Conservation (phyloP, 2,797 vertebrate species). For the Acipenser ruthenus region DNA sequence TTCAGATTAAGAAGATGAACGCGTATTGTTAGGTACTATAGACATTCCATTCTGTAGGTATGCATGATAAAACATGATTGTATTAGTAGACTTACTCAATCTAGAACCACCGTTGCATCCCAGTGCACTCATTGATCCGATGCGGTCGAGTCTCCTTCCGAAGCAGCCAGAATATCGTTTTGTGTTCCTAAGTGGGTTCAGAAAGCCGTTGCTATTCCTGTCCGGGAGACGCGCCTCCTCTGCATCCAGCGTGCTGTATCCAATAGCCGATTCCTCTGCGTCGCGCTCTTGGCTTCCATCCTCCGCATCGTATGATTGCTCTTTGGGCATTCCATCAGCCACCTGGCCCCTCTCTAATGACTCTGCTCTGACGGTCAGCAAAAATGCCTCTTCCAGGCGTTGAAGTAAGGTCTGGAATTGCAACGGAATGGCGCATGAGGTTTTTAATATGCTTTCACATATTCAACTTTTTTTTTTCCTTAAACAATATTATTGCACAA, state of each 20-base stretch:
- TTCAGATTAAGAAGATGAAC: too few relatives aligned
- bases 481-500: too few relatives aligned
- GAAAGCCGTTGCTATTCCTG: conserved; percentile 49
- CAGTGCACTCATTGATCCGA: conserved; percentile 71
- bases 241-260: conserved; percentile 23
- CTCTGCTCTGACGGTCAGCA: conserved; percentile 23
- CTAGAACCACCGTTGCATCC: conserved; percentile 57
- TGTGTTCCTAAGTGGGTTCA: conserved; percentile 35
- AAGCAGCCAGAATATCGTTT: conserved; percentile 68
- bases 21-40: too few relatives aligned
- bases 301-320: conserved; percentile 7
- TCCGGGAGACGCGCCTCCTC: conserved; percentile 41
- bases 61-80: too few relatives aligned
- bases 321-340: conserved; percentile 18
- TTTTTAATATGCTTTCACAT: too few relatives aligned
- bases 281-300: not conserved
- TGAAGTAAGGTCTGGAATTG: conserved; percentile 49
- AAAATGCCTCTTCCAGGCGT: conserved; percentile 43
- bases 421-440: not conserved
- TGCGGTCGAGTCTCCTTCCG: conserved; percentile 72
- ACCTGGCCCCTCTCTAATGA: conserved; percentile 2
- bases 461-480: too few relatives aligned
- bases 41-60: too few relatives aligned
- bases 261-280: not conserved
- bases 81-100: conserved; percentile 43